Evolutionary conservation across 2,888 invertebrate genomes (phyloP).

Genomic region (Meta bourneti): DNA sequence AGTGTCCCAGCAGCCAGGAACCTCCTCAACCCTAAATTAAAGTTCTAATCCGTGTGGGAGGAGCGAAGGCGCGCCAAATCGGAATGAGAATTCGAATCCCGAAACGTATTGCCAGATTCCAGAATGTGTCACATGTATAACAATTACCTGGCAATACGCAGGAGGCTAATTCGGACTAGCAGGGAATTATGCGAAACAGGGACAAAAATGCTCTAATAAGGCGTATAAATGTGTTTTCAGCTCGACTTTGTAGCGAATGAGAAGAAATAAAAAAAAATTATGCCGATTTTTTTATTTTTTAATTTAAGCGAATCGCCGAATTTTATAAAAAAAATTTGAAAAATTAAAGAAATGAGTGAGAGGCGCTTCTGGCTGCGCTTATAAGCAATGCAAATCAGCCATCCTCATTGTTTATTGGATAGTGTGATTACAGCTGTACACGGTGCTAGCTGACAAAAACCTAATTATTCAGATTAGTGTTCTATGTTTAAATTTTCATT

Average conservation of each 20-base stretch:
- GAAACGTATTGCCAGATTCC: constrained; percentile 68
- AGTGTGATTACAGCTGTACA: constrained; percentile 74
- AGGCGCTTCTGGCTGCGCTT: constrained; percentile 52
- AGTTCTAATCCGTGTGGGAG: constrained; percentile 66
- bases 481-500: constrained; percentile 76
- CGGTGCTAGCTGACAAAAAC: constrained; percentile 74
- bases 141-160: constrained; percentile 75
- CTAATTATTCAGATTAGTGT: constrained; percentile 76
- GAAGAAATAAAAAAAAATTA: constrained; percentile 55
- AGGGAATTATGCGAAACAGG: not conserved
- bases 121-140: constrained; percentile 72
- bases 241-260: constrained; percentile 60
- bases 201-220: constrained; percentile 70
- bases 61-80: constrained; percentile 44
- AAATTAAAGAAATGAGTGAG: constrained; percentile 66
- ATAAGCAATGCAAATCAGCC: constrained; percentile 76
- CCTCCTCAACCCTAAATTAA: constrained; percentile 65
- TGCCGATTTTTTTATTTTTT: constrained; percentile 47
- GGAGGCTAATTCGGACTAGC: constrained; percentile 61
- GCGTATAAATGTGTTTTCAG: constrained; percentile 73
- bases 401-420: constrained; percentile 75
- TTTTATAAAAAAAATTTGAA: constrained; percentile 50
- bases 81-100: constrained; percentile 62
- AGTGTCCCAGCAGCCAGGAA: constrained; percentile 21
- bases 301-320: constrained; percentile 72